Percentiles rank a stretch among this genome's conserved stretches.
Conservation (phyloP, 2,113 vertebrate species). For the Callocephalon fimbriatum region DNA sequence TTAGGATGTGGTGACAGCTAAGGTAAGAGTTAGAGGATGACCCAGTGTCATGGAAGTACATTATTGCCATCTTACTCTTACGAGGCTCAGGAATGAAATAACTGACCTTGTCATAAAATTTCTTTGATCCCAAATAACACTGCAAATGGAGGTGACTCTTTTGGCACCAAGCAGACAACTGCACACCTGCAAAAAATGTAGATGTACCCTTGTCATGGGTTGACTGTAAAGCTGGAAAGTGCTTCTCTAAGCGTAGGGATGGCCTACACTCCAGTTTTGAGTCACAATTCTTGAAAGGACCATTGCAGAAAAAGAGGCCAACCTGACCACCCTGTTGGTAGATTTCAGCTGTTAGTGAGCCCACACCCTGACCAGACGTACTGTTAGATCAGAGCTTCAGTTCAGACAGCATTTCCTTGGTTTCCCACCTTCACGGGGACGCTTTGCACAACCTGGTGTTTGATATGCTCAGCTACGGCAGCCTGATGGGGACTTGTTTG, state of each 20-base stretch:
- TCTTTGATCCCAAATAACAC: neutral
- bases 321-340: neutral
- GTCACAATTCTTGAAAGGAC: neutral
- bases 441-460: neutral
- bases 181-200: neutral
- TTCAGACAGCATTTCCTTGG: neutral
- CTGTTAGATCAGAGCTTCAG: neutral
- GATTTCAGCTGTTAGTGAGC: neutral
- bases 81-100: neutral
- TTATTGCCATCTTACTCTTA: neutral
- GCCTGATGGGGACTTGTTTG: neutral
- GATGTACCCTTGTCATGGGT: neutral
- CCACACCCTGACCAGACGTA: rapidly evolving
- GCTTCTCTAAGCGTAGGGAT: neutral
- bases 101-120: neutral
- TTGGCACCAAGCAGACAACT: neutral
- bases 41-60: neutral
- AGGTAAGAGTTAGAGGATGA: neutral
- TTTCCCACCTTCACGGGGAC: neutral
- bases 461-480: neutral
- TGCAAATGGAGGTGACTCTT: rapidly evolving
- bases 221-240: neutral
- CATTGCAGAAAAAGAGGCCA: neutral
- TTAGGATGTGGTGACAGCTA: neutral
- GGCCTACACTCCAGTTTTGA: neutral